These are phyloP conservation scores for Hirtodrosophila confusa DNA, from an alignment of 2,888 invertebrate genomes.

Conservation along the genomic window DNA sequence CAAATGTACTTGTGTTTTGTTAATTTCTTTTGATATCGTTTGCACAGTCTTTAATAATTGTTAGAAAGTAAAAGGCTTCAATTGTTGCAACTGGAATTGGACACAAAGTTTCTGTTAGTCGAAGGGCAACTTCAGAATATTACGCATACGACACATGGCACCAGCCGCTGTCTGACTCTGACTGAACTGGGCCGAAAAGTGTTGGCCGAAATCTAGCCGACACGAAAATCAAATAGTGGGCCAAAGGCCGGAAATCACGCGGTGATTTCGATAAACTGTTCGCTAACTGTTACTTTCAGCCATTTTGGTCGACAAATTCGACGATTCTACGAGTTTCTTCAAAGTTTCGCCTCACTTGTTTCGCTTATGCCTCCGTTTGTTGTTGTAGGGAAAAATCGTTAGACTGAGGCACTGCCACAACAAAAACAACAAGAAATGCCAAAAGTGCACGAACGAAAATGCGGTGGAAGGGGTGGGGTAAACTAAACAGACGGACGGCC, in stretches of 20 bases:
- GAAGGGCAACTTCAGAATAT: slow-evolving; percentile 11
- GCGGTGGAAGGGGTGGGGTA: background rate
- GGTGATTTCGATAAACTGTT: slow-evolving; percentile 51
- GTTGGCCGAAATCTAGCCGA: slow-evolving; percentile 16
- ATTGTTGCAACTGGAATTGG: slow-evolving; percentile 44
- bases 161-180: slow-evolving; percentile 50
- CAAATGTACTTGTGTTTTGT: slow-evolving; percentile 21
- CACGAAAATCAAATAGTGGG: slow-evolving; percentile 30
- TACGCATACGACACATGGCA: slow-evolving; percentile 71
- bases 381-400: slow-evolving; percentile 76
- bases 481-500: slow-evolving; percentile 25
- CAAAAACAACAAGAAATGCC: slow-evolving; percentile 57
- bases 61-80: slow-evolving; percentile 61
- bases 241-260: slow-evolving; percentile 65
- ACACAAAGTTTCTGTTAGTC: background rate
- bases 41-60: slow-evolving; percentile 64
- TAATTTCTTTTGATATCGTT: slow-evolving; percentile 52
- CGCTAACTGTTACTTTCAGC: slow-evolving; percentile 59
- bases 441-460: slow-evolving; percentile 68
- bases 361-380: slow-evolving; percentile 30
- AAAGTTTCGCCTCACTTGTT: slow-evolving; percentile 43
- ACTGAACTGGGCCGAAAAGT: slow-evolving; percentile 53
- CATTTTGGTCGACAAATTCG: slow-evolving; percentile 20
- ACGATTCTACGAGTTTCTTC: slow-evolving; percentile 1
- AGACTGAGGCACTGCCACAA: slow-evolving; percentile 35